phyloP scores from a whole-genome alignment of 2,888 invertebrate species.

The Colostygia pectinataria region DNA sequence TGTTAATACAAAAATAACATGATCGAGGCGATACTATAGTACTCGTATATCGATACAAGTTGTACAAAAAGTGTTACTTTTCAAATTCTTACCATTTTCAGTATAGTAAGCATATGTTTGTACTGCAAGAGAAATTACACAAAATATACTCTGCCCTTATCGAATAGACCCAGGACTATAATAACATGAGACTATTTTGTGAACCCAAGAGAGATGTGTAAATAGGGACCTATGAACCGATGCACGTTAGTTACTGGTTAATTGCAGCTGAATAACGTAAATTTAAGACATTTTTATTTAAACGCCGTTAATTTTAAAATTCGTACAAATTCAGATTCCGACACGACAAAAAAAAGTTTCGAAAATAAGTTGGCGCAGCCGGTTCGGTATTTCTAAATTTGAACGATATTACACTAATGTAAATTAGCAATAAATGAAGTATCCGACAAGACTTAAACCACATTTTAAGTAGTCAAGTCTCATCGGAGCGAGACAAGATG shows the following conservation, averaged over 20 bases:
- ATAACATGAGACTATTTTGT: background rate
- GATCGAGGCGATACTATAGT: background rate
- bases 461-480: too few species aligned
- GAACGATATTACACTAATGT: background rate
- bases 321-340: background rate
- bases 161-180: background rate
- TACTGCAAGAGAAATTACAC: conserved; percentile 13
- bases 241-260: conserved; percentile 27
- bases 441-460: background rate
- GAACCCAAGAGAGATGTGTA: background rate
- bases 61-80: too few species aligned
- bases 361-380: conserved; percentile 5
- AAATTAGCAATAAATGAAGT: background rate
- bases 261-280: conserved; percentile 10
- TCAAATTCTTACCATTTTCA: conserved; percentile 8
- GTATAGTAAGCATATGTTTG: conserved; percentile 12
- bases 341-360: background rate
- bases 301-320: background rate
- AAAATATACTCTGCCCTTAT: conserved; percentile 20
- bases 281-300: conserved; percentile 38
- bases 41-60: too few species aligned
- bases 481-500: background rate
- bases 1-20: conserved; percentile 1
- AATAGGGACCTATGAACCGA: conserved; percentile 10
- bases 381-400: background rate